Percentiles rank a stretch among this genome's conserved stretches.
These are phyloP conservation scores for Hydrochoerus hydrochaeris DNA, from an alignment of 2,113 vertebrate genomes.

Conservation along the genomic window DNA sequence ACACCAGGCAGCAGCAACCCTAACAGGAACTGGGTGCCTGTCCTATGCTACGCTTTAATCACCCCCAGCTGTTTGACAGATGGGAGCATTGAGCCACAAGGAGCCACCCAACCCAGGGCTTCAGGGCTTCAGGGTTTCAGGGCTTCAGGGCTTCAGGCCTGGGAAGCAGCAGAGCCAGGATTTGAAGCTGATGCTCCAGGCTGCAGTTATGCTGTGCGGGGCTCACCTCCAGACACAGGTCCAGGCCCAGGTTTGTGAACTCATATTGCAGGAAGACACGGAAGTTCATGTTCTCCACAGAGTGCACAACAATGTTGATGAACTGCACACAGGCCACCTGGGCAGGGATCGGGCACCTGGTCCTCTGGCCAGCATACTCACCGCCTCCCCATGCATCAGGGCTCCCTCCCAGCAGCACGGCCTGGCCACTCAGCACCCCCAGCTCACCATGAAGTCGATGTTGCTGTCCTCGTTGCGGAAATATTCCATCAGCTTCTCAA, in stretches of 20 bases:
- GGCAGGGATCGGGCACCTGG: rapidly evolving
- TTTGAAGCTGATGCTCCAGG: constrained; percentile 39
- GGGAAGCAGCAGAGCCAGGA: constrained; percentile 43
- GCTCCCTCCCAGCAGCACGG: not conserved
- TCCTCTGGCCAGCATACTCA: rapidly evolving
- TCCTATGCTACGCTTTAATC: not conserved
- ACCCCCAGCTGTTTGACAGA: not conserved
- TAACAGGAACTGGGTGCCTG: not conserved
- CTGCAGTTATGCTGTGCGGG: not conserved
- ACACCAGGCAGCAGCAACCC: not conserved
- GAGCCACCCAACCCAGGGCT: not conserved
- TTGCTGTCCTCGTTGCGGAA: constrained; percentile 94
- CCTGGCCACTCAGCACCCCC: not conserved
- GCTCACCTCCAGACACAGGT: constrained; percentile 93
- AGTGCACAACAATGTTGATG: constrained; percentile 99
- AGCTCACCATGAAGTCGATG: constrained; percentile 97
- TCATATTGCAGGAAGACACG: constrained; percentile 96
- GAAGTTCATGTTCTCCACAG: constrained; percentile 99
- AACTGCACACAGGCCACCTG: constrained; percentile 99
- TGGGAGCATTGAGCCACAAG: not conserved
- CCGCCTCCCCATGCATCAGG: not conserved
- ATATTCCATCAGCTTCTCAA: constrained; percentile 98
- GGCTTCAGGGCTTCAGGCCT: not conserved
- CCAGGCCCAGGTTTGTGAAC: constrained; percentile 94
- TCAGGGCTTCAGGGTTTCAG: not conserved